Conservation (phyloP, 2,113 vertebrate species). For the Xenus cinereus region DNA sequence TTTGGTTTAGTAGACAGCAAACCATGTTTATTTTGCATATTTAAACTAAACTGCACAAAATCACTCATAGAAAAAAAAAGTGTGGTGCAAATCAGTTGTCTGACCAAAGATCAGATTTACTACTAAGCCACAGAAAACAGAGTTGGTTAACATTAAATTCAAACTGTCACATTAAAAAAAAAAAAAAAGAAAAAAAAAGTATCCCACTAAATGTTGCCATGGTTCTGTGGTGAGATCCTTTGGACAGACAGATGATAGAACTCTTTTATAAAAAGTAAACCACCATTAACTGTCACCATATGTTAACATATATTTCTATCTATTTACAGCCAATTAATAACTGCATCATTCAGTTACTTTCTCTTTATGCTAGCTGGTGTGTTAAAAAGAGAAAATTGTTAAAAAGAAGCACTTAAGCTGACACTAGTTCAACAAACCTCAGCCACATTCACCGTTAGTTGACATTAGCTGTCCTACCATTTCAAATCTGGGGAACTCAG, state of each 20-base stretch:
- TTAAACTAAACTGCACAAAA: neutral
- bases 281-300: neutral
- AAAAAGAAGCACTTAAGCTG: neutral
- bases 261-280: neutral
- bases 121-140: neutral
- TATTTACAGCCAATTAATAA: constrained; percentile 2
- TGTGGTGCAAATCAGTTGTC: neutral
- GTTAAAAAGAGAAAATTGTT: neutral
- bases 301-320: constrained; percentile 2
- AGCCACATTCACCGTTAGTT: neutral
- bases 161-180: neutral
- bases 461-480: neutral
- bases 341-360: constrained; percentile 18
- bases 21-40: neutral
- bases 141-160: neutral
- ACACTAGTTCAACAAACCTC: neutral
- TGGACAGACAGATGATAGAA: neutral
- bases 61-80: neutral
- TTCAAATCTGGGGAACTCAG: neutral
- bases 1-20: constrained; percentile 18
- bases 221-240: neutral
- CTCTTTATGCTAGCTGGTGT: neutral
- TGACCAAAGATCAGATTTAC: neutral
- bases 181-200: neutral
- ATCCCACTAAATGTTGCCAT: neutral